These are phyloP conservation scores for Heliconius ethilla DNA, from an alignment of 2,888 invertebrate species.

Conservation along the genomic window DNA sequence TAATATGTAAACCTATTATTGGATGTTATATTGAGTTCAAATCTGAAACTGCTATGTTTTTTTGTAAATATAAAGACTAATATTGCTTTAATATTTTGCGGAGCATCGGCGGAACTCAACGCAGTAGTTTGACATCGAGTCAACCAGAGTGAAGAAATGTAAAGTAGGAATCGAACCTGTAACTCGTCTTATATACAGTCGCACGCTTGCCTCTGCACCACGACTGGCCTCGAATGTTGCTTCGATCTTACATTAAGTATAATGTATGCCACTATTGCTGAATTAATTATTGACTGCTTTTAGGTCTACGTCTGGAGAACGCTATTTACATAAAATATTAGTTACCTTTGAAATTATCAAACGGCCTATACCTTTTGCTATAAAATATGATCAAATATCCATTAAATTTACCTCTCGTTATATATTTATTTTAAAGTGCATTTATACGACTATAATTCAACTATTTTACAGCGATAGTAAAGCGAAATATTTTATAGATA, in stretches of 20 bases:
- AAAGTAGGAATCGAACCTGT: no score
- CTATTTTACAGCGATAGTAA: constrained; percentile 44
- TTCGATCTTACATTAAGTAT: not conserved
- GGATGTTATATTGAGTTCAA: not conserved
- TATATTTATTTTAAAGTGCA: constrained; percentile 19
- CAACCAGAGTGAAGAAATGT: no score
- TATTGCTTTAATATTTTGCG: no score
- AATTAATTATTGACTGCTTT: not conserved
- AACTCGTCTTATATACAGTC: no score
- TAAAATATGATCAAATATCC: constrained; percentile 13
- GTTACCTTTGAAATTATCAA: not conserved
- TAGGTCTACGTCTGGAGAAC: not conserved
- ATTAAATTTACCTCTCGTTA: constrained; percentile 5
- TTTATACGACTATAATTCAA: constrained; percentile 26
- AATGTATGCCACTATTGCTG: not conserved
- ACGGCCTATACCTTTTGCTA: not conserved
- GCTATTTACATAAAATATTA: not conserved
- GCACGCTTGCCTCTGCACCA: no score
- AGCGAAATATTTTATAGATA: constrained; percentile 55
- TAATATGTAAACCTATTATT: not conserved
- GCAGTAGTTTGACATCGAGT: no score
- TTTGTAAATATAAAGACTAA: not conserved
- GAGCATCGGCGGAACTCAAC: no score
- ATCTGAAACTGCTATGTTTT: not conserved
- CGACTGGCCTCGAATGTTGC: not conserved